phyloP scores from a whole-genome alignment of 2,113 vertebrate genomes.

The Heliornis fulica region DNA sequence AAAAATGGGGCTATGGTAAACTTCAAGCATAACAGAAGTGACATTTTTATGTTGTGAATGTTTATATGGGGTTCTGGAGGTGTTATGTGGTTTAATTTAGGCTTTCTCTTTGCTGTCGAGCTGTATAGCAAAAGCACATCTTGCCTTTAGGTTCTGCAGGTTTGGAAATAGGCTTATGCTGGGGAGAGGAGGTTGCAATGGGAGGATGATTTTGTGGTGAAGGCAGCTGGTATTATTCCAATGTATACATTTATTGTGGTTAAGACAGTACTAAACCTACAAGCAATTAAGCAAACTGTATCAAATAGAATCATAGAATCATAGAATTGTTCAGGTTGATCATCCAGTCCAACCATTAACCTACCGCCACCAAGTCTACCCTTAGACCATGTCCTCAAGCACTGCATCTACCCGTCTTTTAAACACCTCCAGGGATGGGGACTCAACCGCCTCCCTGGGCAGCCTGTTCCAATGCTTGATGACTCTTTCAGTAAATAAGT shows the following conservation, averaged over 20 bases:
- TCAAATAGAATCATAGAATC: too few species aligned
- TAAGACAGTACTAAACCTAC: too few species aligned
- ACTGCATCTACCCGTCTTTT: too few species aligned
- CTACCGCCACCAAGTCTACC: too few species aligned
- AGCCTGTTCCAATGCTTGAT: too few species aligned
- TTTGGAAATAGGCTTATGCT: not conserved
- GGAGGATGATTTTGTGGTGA: not conserved
- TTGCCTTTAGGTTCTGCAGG: not conserved
- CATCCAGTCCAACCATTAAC: too few species aligned
- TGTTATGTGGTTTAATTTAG: not conserved
- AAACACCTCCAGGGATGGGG: too few species aligned
- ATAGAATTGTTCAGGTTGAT: too few species aligned
- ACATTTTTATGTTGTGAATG: not conserved
- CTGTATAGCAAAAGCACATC: not conserved
- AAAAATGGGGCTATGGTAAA: not conserved
- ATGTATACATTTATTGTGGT: fast-evolving
- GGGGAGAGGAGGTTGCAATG: not conserved
- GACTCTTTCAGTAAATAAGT: too few species aligned
- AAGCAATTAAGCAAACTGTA: too few species aligned
- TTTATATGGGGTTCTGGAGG: not conserved
- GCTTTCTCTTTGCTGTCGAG: not conserved
- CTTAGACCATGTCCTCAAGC: too few species aligned
- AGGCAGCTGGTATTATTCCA: not conserved
- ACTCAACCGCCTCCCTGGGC: too few species aligned
- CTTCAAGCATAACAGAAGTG: not conserved